These are phyloP conservation scores for Callionymus lyra DNA, from an alignment of 2,113 vertebrate species.

Conservation along the genomic window DNA sequence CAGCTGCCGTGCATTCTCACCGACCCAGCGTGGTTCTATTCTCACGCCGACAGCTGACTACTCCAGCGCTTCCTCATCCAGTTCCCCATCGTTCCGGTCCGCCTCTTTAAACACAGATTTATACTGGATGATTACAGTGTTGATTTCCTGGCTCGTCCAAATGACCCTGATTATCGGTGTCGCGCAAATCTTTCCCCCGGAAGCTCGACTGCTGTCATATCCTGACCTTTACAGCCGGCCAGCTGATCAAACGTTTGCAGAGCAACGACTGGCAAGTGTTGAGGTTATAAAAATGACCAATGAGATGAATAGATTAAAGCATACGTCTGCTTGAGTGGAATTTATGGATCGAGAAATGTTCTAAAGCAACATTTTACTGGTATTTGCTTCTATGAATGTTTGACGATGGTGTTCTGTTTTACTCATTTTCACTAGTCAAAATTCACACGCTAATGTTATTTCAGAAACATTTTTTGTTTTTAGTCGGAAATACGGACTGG, in stretches of 20 bases:
- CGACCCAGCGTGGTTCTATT: conserved; percentile 25
- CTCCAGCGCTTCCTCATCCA: conserved; percentile 26
- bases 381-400: no score
- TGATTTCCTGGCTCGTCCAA: conserved; percentile 32
- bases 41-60: conserved; percentile 1
- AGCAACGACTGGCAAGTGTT: conserved; percentile 5
- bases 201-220: conserved; percentile 16
- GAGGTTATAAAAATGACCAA: conserved; percentile 36
- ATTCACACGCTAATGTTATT: no score
- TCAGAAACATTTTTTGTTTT: no score
- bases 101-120: conserved; percentile 6
- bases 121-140: conserved; percentile 29
- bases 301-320: no score
- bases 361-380: no score
- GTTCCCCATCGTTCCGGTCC: no score
- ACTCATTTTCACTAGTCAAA: no score
- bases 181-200: conserved; percentile 11
- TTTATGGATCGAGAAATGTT: no score
- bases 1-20: conserved; percentile 44
- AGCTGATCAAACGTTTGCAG: conserved; percentile 44
- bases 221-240: conserved; percentile 45
- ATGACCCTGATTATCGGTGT: conserved; percentile 37
- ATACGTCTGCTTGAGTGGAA: no score
- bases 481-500: no score
- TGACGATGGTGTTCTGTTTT: no score